Evolutionary conservation across 2,113 vertebrate genomes (phyloP), one percentile per base, ranked within the genome.

Genomic region (Corydoras sp.): DNA sequence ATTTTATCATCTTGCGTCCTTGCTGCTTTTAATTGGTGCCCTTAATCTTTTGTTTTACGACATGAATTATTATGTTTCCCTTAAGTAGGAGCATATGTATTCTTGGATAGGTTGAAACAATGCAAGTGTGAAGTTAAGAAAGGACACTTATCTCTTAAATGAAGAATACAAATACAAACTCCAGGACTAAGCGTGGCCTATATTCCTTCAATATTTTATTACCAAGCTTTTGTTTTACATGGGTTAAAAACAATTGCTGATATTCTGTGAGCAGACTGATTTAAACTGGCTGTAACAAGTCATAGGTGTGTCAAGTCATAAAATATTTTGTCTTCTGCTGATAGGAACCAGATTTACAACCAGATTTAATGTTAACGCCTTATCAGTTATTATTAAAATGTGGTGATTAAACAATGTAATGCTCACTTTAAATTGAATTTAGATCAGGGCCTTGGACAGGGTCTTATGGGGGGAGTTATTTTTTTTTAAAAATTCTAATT

Each of bases 31-130:
- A 78, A 84, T 84, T 83, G 74, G 65, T 69, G 69, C 35, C 64
- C 68, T 81, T 66, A 74, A 81, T 68, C 49, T 79, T 14, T 24
- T 75, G 31, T 81, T 78, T 83, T 68, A 81, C 75, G 43, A 48
- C 64, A 77, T 78, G 64, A 80, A 85, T 88, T 86, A 24, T 81
- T 82, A 80, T 76, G 73, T 74, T 73, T 68, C 73, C 62, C 61
- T 64, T 77, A 81, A 76, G 73, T n/a, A 31, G 55, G 65, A 62
- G 71, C 59, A 35, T 81, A 76, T 80, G 81, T 72, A 80, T 83
- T 82, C 72, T 51, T 73, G 0, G 32, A 72, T 71, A 77, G 74
- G 80, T 75, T 81, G 79, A 70, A 69, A 63, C 60, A 30, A n/a
- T 58, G 63, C 10, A 24, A 64, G 29, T 8, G 2, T 54, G 30